These are phyloP conservation scores for Timema cristinae DNA, from an alignment of 2,888 invertebrate species.

Conservation along the genomic window DNA sequence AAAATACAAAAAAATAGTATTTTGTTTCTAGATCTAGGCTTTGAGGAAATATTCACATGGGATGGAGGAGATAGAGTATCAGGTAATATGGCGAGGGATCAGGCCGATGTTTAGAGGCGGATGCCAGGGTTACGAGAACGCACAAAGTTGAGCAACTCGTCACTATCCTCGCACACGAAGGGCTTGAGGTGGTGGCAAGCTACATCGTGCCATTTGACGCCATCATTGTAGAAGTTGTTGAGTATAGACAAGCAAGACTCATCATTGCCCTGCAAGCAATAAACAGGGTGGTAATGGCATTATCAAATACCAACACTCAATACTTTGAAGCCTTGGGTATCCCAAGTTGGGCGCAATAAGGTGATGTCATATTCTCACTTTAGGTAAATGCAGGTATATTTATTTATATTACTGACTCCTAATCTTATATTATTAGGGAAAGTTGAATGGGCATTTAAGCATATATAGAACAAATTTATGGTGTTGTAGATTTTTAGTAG, in stretches of 20 bases:
- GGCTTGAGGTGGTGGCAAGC: slow-evolving; percentile 83
- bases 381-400: no score
- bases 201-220: slow-evolving; percentile 83
- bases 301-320: no score
- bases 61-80: slow-evolving; percentile 4
- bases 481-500: no score
- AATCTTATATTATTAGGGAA: no score
- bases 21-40: slow-evolving; percentile 1
- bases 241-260: slow-evolving; percentile 85
- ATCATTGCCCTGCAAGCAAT: slow-evolving; percentile 68
- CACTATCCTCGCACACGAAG: slow-evolving; percentile 88
- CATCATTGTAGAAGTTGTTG: slow-evolving; percentile 89
- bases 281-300: no score
- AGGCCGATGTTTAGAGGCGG: slow-evolving; percentile 57
- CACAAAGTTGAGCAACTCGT: slow-evolving; percentile 84
- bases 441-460: no score
- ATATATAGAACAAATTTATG: no score
- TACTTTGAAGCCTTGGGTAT: no score
- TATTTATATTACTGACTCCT: no score
- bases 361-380: no score
- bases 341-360: no score
- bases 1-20: slow-evolving; percentile 25
- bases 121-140: slow-evolving; percentile 83
- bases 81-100: slow-evolving; percentile 11
- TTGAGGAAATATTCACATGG: slow-evolving; percentile 27